These are phyloP conservation scores for Phrixothrix hirtus DNA, from an alignment of 2,888 invertebrate species.

Conservation along the genomic window DNA sequence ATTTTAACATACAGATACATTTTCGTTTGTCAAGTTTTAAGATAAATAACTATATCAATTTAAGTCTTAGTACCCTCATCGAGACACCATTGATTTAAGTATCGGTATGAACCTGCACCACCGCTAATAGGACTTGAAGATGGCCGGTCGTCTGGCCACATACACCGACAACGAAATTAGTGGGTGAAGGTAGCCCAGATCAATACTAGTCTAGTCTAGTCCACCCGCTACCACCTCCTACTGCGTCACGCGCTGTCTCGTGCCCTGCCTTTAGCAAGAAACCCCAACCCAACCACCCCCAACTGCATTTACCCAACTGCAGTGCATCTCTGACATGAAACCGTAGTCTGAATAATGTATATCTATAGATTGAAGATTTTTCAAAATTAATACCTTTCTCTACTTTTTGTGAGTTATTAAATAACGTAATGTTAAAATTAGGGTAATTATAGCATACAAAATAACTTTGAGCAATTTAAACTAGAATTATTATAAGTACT, in stretches of 20 bases:
- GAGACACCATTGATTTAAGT: no score
- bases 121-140: conserved; percentile 42
- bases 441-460: no score
- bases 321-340: conserved; percentile 34
- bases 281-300: conserved; percentile 33
- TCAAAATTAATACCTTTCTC: conserved; percentile 28
- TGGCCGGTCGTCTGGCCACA: conserved; percentile 42
- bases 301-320: conserved; percentile 39
- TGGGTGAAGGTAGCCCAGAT: conserved; percentile 57
- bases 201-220: conserved; percentile 56
- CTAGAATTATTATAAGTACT: no score
- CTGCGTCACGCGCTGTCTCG: conserved; percentile 44
- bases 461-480: no score
- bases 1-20: no score
- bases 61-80: no score
- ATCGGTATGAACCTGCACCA: conserved; percentile 20
- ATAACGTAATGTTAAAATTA: no score
- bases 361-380: conserved; percentile 45
- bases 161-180: conserved; percentile 53
- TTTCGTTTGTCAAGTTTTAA: no score
- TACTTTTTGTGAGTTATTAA: no score
- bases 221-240: conserved; percentile 45
- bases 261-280: conserved; percentile 32
- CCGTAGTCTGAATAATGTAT: conserved; percentile 44
- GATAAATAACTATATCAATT: no score